Evolutionary conservation across 2,888 invertebrate species (phyloP).

Genomic region (Loripinus fragilis): DNA sequence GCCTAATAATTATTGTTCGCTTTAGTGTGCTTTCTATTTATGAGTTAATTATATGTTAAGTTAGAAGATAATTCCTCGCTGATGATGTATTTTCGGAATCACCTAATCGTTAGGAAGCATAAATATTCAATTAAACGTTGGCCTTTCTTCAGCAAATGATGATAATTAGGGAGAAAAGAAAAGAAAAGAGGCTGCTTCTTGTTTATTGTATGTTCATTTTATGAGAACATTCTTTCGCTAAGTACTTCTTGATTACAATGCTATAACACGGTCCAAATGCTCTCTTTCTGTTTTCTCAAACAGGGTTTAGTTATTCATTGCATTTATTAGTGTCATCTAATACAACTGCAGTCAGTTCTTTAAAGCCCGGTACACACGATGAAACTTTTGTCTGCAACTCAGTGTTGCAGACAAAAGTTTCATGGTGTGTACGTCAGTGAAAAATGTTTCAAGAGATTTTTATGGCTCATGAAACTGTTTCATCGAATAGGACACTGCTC

Average conservation of each 20-base stretch:
- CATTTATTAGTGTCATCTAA: too few relatives aligned
- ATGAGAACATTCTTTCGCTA: conserved; percentile 18
- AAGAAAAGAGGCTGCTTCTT: conserved; percentile 43
- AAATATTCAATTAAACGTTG: conserved; percentile 64
- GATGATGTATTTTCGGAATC: conserved; percentile 41
- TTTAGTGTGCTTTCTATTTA: conserved; percentile 37
- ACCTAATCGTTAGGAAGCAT: conserved; percentile 56
- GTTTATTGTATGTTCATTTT: conserved; percentile 47
- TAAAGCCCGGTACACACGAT: too few relatives aligned
- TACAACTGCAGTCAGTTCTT: too few relatives aligned
- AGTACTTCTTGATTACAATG: conserved; percentile 14
- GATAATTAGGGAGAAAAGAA: conserved; percentile 42
- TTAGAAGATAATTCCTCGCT: conserved; percentile 47
- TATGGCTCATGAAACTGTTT: too few relatives aligned
- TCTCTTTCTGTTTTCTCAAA: background rate
- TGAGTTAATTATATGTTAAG: conserved; percentile 38
- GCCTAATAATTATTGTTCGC: conserved; percentile 33
- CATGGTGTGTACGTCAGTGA: too few relatives aligned
- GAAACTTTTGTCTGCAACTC: too few relatives aligned
- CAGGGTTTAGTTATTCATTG: too few relatives aligned
- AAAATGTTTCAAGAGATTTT: too few relatives aligned
- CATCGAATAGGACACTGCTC: too few relatives aligned
- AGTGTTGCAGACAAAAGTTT: too few relatives aligned
- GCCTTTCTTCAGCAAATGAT: conserved; percentile 40
- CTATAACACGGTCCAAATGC: conserved; percentile 26